Evolutionary conservation across 1,140 invertebrate species (phyloP).

Genomic region (Lysiphlebus fabarum): DNA sequence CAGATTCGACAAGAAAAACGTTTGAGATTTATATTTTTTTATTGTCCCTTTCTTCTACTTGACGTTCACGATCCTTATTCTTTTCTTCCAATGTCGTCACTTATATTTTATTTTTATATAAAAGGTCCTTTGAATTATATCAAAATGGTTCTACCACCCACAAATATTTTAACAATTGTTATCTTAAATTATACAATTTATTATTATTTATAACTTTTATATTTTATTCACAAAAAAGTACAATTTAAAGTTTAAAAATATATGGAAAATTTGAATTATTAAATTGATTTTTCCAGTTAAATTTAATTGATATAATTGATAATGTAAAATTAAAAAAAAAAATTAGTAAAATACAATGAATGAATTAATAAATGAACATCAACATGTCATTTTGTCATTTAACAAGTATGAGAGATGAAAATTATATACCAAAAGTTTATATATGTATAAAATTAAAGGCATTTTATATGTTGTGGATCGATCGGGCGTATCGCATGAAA

Average conservation of each 20-base stretch:
- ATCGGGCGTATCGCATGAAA: slow-evolving; percentile 25
- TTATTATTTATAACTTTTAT: no score
- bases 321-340: no score
- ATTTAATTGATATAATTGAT: no score
- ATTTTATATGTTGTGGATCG: slow-evolving; percentile 25
- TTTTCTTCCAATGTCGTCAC: not conserved
- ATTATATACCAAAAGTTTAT: slow-evolving; percentile 1
- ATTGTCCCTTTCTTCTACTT: not conserved
- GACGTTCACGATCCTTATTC: no score
- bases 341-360: no score
- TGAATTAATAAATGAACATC: slow-evolving; percentile 19
- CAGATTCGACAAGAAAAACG: slow-evolving; percentile 13
- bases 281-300: no score
- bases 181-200: no score
- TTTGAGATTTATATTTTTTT: slow-evolving; percentile 20
- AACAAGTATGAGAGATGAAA: slow-evolving; percentile 4
- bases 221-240: no score
- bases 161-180: no score
- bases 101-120: not conserved
- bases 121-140: not conserved
- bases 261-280: no score
- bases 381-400: slow-evolving; percentile 16
- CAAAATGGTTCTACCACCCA: no score
- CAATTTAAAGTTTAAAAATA: no score
- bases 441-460: slow-evolving; percentile 17